phyloP scores from a whole-genome alignment of 1,140 invertebrate species.

The Oscheius sp. region DNA sequence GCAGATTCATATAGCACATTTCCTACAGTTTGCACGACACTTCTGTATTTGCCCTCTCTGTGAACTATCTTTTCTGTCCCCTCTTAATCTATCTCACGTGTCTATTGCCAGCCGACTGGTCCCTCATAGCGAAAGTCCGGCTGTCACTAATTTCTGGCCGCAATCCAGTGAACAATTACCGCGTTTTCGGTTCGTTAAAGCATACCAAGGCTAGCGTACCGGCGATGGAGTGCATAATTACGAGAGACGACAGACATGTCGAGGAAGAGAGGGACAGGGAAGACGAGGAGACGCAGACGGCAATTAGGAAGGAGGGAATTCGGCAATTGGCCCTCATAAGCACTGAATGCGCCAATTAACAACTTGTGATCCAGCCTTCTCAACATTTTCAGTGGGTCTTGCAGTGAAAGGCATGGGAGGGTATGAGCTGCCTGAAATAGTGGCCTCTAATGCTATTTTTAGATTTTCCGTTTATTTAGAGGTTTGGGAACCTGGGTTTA shows the following conservation, averaged over 20 bases:
- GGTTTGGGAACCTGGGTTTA: no score
- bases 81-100: neutral
- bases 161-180: conserved; percentile 13
- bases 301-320: neutral
- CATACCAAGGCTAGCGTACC: neutral
- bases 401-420: no score
- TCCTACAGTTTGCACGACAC: no score
- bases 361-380: no score
- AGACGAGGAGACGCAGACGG: neutral
- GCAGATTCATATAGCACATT: no score
- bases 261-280: neutral
- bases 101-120: neutral
- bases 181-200: conserved; percentile 13
- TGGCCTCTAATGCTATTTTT: no score
- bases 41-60: no score
- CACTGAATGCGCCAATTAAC: no score
- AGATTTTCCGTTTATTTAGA: no score
- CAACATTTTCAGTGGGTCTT: no score
- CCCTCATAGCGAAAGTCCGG: neutral
- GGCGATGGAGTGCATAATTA: neutral
- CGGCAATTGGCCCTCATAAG: no score
- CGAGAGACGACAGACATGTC: neutral
- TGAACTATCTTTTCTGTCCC: neutral
- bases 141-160: conserved; percentile 1
- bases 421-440: no score